Evolutionary conservation across 2,797 vertebrate genomes (phyloP), one percentile per base, ranked within the genome.

Genomic region (Hippopotamyrus pictus): DNA sequence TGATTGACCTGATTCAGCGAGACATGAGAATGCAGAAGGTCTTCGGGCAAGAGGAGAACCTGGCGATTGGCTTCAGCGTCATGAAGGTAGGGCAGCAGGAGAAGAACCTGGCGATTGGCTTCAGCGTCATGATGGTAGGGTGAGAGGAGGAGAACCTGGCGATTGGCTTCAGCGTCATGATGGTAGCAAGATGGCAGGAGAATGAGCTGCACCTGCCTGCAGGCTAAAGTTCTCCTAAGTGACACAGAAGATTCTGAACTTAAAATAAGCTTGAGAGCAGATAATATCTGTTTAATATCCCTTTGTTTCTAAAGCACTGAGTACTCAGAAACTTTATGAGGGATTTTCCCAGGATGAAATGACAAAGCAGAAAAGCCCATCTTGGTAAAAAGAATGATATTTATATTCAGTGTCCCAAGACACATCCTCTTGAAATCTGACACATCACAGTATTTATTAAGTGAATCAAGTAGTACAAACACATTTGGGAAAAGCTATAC

Each of bases 1-100:
- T 99, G 82, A 94, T 99, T 91, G 97, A 96, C 0, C 88, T 99
- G 37, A 97, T 99, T 91, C 98, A 99, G 92, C 96, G 94, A 90
- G 98, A 99, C 93, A 94, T 95, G 88, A 97, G 97, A 90, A 95
- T 96, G 84, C 95, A 97, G 90, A 96, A 95, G 92, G 94, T 91
- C 62, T 91, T 93, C 12, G 97, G 98, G 46, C 94, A 94, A 91
- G 97, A 97, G 91, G 96, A 98, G 91, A 97, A 96, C 92, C 94
- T 97, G 29, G 95, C 94, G 3, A 95, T 99, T 0, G 98, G 98
- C 88, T 98, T 98, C 89, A 91, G 94, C 73, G 92, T 99, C 89
- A 93, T 98, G 29, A 97, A 97, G 97, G 98, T 99, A 95, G 11
- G 3, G 14, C 0, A 4, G 5, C 12, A 37, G 69, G 29, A 73